phyloP scores from a whole-genome alignment of 2,113 vertebrate species.

The Hypocryptadius cinnamomeus region DNA sequence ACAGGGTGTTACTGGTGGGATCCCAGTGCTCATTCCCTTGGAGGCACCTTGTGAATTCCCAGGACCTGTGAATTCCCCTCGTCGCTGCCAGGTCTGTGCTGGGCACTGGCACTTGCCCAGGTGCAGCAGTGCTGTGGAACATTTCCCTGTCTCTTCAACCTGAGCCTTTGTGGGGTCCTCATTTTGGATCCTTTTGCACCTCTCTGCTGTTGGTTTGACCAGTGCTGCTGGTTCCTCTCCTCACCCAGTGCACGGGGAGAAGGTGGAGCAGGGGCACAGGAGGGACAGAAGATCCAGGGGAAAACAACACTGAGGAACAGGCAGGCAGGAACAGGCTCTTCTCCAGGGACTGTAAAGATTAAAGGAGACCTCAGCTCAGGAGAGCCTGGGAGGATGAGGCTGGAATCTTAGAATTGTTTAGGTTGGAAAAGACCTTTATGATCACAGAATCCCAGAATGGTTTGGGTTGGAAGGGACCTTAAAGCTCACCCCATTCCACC shows the following conservation, averaged over 20 bases:
- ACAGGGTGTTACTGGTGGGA: too few species aligned
- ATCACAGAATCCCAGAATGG: background rate
- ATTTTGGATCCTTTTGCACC: background rate
- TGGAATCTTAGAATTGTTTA: background rate
- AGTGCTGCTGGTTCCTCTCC: background rate
- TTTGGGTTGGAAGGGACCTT: background rate
- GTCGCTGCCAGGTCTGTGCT: fast-evolving
- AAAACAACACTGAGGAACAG: background rate
- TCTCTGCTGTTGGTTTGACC: background rate
- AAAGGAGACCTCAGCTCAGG: background rate
- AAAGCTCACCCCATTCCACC: background rate
- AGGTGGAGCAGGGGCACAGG: background rate
- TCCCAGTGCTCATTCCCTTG: background rate
- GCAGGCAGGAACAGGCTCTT: background rate
- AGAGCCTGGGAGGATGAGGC: fast-evolving
- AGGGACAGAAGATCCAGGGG: background rate
- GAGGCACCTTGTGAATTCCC: too few species aligned
- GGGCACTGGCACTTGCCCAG: background rate
- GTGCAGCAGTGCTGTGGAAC: background rate
- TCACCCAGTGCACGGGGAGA: fast-evolving
- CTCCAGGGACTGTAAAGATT: background rate
- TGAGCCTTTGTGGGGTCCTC: background rate
- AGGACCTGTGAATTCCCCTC: background rate
- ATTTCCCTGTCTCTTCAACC: background rate
- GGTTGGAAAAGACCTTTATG: background rate